Percentiles rank a stretch among this genome's conserved stretches.
These are phyloP conservation scores for Tuberolachnus salignus DNA, from an alignment of 2,888 invertebrate genomes.

Conservation along the genomic window DNA sequence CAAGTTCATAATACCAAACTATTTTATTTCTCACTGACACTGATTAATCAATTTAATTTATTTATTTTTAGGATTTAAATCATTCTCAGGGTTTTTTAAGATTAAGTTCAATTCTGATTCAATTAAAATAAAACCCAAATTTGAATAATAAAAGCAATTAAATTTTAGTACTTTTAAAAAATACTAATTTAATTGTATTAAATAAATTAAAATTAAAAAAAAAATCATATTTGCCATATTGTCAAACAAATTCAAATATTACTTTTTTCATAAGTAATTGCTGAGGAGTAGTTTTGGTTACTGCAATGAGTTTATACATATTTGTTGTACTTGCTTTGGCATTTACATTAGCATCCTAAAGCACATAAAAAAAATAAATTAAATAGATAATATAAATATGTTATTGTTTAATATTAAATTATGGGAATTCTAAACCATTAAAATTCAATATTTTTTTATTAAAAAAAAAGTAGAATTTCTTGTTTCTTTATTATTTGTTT, in stretches of 20 bases:
- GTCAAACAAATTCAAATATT: background rate
- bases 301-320: constrained; percentile 44
- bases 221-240: background rate
- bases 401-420: background rate
- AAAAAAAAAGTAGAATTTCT: background rate
- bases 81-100: too few relatives aligned
- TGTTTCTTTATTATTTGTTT: too few relatives aligned
- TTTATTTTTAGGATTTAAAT: too few relatives aligned
- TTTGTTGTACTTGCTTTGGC: constrained; percentile 28
- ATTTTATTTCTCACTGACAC: too few relatives aligned
- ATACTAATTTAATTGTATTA: background rate
- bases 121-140: background rate
- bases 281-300: constrained; percentile 54
- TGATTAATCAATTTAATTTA: too few relatives aligned
- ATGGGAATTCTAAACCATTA: background rate
- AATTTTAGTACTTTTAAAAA: too few relatives aligned
- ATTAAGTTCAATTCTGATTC: too few relatives aligned
- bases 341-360: constrained; percentile 28
- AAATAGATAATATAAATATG: background rate
- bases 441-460: constrained; percentile 1
- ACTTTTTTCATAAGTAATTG: constrained; percentile 47
- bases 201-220: background rate
- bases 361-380: constrained; percentile 11
- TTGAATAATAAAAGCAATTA: background rate
- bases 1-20: too few relatives aligned